Evolutionary conservation across 2,888 invertebrate species (phyloP).

Genomic region (Agonopterix alstromeriana): DNA sequence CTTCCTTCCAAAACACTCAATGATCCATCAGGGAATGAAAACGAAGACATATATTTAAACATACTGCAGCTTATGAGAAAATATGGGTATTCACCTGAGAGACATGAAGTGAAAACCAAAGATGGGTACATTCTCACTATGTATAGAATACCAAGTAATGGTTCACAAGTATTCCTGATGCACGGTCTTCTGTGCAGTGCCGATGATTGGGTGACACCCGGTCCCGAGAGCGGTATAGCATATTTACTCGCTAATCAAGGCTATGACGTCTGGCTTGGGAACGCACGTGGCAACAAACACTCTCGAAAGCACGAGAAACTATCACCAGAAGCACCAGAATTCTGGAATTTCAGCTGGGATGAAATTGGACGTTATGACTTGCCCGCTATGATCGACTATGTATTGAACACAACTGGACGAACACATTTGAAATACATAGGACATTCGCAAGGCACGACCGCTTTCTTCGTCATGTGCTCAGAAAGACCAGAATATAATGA

Average conservation of each 20-base stretch:
- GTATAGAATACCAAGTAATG: conserved; percentile 42
- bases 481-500: conserved; percentile 77
- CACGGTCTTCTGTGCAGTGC: conserved; percentile 84
- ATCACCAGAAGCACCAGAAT: conserved; percentile 42
- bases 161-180: conserved; percentile 77
- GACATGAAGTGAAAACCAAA: conserved; percentile 34
- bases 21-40: background rate
- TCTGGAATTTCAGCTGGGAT: conserved; percentile 87
- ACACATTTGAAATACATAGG: conserved; percentile 82
- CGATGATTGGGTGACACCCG: conserved; percentile 81
- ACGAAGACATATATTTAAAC: conserved; percentile 34
- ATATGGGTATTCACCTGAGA: conserved; percentile 39
- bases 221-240: conserved; percentile 65
- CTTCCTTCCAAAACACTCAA: too few relatives aligned
- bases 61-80: conserved; percentile 34
- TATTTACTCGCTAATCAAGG: conserved; percentile 75
- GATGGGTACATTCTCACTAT: conserved; percentile 45
- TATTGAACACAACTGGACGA: conserved; percentile 70
- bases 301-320: conserved; percentile 66
- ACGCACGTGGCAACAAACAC: conserved; percentile 82
- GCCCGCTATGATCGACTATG: conserved; percentile 85
- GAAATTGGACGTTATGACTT: conserved; percentile 87
- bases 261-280: conserved; percentile 88
- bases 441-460: conserved; percentile 81
- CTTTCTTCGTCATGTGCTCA: conserved; percentile 79